Evolutionary conservation across 2,888 invertebrate genomes (phyloP), one percentile per base, ranked within the genome.

Genomic region (Dichetophora obliterata): DNA sequence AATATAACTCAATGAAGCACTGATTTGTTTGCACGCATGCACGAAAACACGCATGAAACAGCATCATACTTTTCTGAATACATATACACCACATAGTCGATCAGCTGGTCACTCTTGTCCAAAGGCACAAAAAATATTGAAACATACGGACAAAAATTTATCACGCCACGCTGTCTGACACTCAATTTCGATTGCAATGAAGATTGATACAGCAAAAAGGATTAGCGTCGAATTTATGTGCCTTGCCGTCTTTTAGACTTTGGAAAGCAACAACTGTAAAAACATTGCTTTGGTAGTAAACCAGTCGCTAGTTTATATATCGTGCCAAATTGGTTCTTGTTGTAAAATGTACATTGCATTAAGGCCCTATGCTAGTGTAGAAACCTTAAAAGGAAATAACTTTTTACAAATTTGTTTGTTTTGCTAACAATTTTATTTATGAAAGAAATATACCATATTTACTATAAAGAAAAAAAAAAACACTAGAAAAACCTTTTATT

Each of bases 141-240:
- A 37, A n/a, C 19, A 22, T 5, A 37, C 22, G 22, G 16, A 22
- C 31, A 19, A 66, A 37, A 66, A 66, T 34, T 66, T 43, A 66
- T 66, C 43, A 37, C 66, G 9, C 8, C 69, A 27, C 5, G 5
- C 69, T 24, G 73, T 73, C 73, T 73, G 63, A 63, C 73, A 73
- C 63, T 73, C 73, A 73, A 73, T 73, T 73, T 73, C 73, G 50
- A 19, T 4, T 31, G 63, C 73, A 63, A 73, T 73, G 73, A 73
- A 73, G 73, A 73, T 73, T 73, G 73, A 73, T 63, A 50, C 73
- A 59, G 59, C 63, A 37, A 48, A n/a, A 63, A 73, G 73, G 63
- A 73, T 73, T 73, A 73, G 73, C 73, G 34, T 3, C 34, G 37
- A 50, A 71, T 73, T 73, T 61, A 63, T 73, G 72, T 22, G n/a